Evolutionary conservation across 2,797 vertebrate genomes (phyloP).

Genomic region (Halcyon smyrnensis): DNA sequence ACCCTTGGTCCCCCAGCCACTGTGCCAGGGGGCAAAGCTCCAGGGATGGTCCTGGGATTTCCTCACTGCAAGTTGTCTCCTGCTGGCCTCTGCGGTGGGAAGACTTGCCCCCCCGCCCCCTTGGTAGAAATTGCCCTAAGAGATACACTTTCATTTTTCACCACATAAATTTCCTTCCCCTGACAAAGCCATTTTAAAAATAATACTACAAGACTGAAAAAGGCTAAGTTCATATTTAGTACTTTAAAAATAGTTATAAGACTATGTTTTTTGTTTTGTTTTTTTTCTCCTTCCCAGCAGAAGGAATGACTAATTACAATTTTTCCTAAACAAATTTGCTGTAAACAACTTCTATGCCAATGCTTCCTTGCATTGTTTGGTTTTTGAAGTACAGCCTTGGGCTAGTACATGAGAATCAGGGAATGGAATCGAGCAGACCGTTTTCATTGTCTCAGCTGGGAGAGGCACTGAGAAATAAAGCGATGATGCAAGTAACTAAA

Average conservation of each 20-base stretch:
- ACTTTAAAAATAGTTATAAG: background rate
- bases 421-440: accelerated
- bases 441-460: conserved; percentile 3
- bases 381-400: conserved; percentile 14
- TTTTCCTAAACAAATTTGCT: conserved; percentile 8
- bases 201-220: background rate
- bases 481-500: background rate
- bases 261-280: too few relatives aligned
- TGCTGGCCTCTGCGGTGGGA: accelerated
- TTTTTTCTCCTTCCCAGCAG: background rate
- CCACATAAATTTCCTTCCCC: background rate
- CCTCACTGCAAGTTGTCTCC: background rate
- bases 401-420: background rate
- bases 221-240: background rate
- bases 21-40: background rate
- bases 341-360: background rate
- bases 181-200: background rate
- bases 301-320: background rate
- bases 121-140: background rate
- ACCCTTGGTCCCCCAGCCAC: background rate
- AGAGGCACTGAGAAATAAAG: background rate
- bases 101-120: too few relatives aligned
- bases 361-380: conserved; percentile 15
- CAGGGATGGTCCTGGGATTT: background rate
- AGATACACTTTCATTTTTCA: background rate